A percentile compares a stretch with the other conserved stretches of the same genome.
Evolutionary conservation across 2,888 invertebrate species (phyloP).

Genomic region (Cynaeus angustus): DNA sequence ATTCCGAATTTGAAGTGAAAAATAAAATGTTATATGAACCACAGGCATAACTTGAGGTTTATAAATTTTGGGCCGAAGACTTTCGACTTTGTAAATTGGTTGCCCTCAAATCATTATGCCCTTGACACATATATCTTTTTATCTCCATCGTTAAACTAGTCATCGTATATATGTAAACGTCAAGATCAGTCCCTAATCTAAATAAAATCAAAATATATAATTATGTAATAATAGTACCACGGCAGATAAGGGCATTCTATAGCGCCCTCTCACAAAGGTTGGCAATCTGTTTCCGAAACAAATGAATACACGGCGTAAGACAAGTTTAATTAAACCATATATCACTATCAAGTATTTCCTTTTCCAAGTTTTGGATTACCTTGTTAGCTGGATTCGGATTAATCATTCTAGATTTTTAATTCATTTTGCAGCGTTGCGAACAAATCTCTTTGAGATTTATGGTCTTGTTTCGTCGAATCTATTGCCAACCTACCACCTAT

Average conservation of each 20-base stretch:
- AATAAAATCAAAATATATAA: slow-evolving; percentile 44
- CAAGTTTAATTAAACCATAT: slow-evolving; percentile 71
- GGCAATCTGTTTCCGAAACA: slow-evolving; percentile 71
- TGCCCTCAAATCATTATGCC: no score
- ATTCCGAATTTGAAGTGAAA: no score
- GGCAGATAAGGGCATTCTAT: slow-evolving; percentile 63
- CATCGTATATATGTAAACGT: slow-evolving; percentile 43
- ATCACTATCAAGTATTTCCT: slow-evolving; percentile 68
- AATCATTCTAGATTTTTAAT: slow-evolving; percentile 70
- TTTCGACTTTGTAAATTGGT: no score
- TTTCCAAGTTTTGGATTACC: slow-evolving; percentile 68
- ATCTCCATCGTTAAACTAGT: slow-evolving; percentile 9
- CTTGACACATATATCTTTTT: no score
- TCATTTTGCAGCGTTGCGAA: slow-evolving; percentile 62
- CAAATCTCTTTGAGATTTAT: slow-evolving; percentile 64
- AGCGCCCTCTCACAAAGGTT: slow-evolving; percentile 63
- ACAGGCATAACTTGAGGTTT: no score
- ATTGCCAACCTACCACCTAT: slow-evolving; percentile 47
- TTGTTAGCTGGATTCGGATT: slow-evolving; percentile 69
- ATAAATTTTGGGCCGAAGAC: no score
- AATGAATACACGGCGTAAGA: slow-evolving; percentile 72
- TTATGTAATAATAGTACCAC: slow-evolving; percentile 61
- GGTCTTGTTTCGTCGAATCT: slow-evolving; percentile 60
- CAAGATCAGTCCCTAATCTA: slow-evolving; percentile 30
- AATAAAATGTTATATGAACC: no score